Base-by-base conservation (phyloP, 2,113 vertebrate species). In the Pterocles orientalis region DNA sequence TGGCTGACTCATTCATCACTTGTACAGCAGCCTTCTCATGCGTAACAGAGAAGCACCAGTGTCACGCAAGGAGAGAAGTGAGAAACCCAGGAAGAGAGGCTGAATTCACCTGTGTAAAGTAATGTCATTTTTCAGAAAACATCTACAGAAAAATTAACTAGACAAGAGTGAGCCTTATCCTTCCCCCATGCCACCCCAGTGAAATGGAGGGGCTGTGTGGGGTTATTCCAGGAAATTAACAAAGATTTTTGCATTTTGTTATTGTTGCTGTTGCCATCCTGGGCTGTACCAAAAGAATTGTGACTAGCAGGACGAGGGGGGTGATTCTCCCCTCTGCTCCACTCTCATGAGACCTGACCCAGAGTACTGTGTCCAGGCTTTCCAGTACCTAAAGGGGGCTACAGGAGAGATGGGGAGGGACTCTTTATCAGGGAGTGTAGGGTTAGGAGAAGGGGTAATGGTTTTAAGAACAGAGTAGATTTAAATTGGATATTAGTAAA, bases 1-100 rank as follows among this genome's bases (percentile, higher is more conserved):
- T 73, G 62, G 51, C 71, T 96, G 93, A 91, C 51, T 94, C 88
- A 93, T 80, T 61, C 54, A 85, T 76, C 75, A 51, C 48, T 85
- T 53, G 48, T 34, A 54, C 45, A 90, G 61, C 76, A 92, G 72
- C 16, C 23, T 72, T 91, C 83, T 96, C 64, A 56, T 73, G 83
- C 21, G 1, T 81, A 95, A 80, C 75, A 78, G 65, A 91, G 45
- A 66, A 81, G 47, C 41, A 29, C 4, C 4, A 1, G 53, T 65
- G 72, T 95, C 94, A 94, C 3, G 1, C 48, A 90, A 82, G 39
- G 13, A 23, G 78, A 95, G 18, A 82, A 86, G 34, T 23, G 26
- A 76, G 45, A 84, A 80, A 75, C 34, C 12, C 26, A 19, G 75
- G 20, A 75, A 84, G 26, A 88, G 51, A 90, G 31, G 24, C 18